phyloP scores from a whole-genome alignment of 2,113 vertebrate genomes.

The Atlantisia rogersi region DNA sequence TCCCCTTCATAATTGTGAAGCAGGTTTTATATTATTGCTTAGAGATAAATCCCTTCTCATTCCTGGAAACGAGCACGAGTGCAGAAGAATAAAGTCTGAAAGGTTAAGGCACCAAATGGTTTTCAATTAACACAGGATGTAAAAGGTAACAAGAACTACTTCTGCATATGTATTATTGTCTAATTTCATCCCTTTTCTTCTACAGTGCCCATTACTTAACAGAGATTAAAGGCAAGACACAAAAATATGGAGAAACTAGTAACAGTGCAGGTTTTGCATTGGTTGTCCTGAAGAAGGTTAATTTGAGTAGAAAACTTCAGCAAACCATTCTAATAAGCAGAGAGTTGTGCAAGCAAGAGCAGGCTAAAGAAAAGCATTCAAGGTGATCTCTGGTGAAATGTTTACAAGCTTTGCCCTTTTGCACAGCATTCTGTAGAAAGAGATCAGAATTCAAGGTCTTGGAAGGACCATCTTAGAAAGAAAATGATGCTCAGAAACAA shows the following conservation, averaged over 20 bases:
- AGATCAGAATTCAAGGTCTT: not conserved
- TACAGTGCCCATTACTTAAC: not conserved
- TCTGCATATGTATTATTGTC: not conserved
- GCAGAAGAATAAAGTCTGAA: not conserved
- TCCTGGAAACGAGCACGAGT: constrained; percentile 31
- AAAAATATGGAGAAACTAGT: not conserved
- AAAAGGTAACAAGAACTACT: not conserved
- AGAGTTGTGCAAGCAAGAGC: not conserved
- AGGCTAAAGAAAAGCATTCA: not conserved
- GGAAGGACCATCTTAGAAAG: not conserved
- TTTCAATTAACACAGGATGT: constrained; percentile 19
- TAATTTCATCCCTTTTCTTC: not conserved
- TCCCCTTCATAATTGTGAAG: not conserved
- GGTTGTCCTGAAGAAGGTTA: not conserved
- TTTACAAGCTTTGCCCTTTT: not conserved
- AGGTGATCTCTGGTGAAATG: not conserved
- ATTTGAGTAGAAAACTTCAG: not conserved
- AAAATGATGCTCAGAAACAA: not conserved
- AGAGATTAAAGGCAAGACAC: not conserved
- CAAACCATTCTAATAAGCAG: not conserved
- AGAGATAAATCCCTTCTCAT: not conserved
- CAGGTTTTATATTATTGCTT: constrained; percentile 25
- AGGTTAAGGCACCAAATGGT: not conserved
- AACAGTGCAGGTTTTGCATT: not conserved
- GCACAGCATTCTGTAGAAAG: not conserved